phyloP scores from a whole-genome alignment of 1,140 invertebrate species.

The Calliphora vicina region DNA sequence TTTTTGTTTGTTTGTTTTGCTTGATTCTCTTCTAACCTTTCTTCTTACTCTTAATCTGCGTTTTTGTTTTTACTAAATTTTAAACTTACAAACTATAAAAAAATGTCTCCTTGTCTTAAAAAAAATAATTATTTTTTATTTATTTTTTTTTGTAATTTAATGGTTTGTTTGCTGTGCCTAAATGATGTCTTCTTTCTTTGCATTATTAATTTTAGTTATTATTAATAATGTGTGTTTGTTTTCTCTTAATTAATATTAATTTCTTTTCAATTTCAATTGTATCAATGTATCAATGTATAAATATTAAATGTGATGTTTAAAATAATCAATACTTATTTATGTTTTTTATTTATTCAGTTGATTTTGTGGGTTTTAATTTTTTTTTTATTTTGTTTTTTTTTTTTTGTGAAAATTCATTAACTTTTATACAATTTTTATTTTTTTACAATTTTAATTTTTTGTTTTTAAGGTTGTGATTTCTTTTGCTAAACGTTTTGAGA shows the following conservation, averaged over 20 bases:
- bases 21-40: neutral
- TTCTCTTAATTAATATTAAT: neutral
- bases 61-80: slow-evolving; percentile 13
- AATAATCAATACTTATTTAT: neutral
- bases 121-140: neutral
- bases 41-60: neutral
- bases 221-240: neutral
- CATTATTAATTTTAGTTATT: neutral
- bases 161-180: slow-evolving; percentile 28
- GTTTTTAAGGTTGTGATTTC: neutral
- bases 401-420: neutral
- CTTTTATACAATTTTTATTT: neutral
- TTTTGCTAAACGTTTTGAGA: neutral
- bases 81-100: slow-evolving; percentile 27
- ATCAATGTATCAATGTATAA: neutral
- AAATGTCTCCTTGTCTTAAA: slow-evolving; percentile 24
- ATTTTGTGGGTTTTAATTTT: neutral
- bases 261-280: neutral
- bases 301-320: neutral
- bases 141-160: neutral
- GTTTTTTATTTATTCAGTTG: neutral
- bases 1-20: slow-evolving; percentile 35
- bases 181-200: neutral
- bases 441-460: neutral
- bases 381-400: neutral